Base-by-base conservation (phyloP, 2,113 vertebrate genomes). In the Ptyas mucosa region DNA sequence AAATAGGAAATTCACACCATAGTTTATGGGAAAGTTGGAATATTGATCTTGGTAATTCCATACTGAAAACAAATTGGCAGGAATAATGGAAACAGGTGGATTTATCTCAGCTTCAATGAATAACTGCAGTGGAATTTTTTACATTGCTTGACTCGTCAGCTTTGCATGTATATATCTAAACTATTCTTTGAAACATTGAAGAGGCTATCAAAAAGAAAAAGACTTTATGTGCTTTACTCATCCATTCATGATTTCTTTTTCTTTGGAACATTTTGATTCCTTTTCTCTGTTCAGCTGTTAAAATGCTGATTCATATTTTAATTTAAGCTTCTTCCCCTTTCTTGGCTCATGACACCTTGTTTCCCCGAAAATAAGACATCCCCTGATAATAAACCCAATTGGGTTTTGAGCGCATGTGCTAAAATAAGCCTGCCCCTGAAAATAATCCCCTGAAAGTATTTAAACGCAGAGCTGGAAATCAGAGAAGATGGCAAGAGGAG, bases 261-360 rank as follows among this genome's bases (percentile, higher is more conserved):
- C 97, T 96, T 97, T 97, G 95, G 96, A 97, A 95, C 96, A 97
- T 98, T 98, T 99, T 98, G 98, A 98, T 98, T 97, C 97, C 98
- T 95, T 96, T 98, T 96, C 97, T 98, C 96, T 95, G 97, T 97
- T 98, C 98, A 96, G 97, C 98, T 96, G 96, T 98, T 98, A 94
- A 97, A 96, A 96, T 94, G 97, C 97, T 97, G 97, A 96, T 98
- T 98, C 98, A 98, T 97, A 97, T 97, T 98, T 98, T 98, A 98
- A 97, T 97, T 97, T 98, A 98, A 98, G 97, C 97, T 97, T 98
- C 95, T 95, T 94, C 93, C 97, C 94, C 58, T 81, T 97, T 96
- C 97, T 97, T 94, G 92, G 92, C 90, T 93, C 93, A 93, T 89
- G 64, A 93, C 92, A 89, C 46, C 46, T 49, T 49, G 46, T 49